A percentile compares a stretch with the other conserved stretches of the same genome.
phyloP scores from a whole-genome alignment of 2,888 invertebrate species.

The Conchocele bisecta region DNA sequence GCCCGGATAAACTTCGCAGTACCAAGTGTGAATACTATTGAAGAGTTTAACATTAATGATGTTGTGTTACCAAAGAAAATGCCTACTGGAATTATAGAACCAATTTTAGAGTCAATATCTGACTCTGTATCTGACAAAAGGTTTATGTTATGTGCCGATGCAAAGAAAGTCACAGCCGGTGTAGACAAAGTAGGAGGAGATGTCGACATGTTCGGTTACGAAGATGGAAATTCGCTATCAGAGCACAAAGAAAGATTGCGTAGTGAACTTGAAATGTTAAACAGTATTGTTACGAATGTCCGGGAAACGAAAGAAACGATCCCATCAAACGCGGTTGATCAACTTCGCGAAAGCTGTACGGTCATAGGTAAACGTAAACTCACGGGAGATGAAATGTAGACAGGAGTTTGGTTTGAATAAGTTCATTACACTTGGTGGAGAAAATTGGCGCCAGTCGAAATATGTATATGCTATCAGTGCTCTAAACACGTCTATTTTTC shows the following conservation, averaged over 20 bases:
- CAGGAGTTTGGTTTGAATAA: constrained; percentile 23
- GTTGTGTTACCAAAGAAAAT: constrained; percentile 4
- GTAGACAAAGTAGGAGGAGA: constrained; percentile 29
- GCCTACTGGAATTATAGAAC: constrained; percentile 9
- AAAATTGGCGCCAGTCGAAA: constrained; percentile 20
- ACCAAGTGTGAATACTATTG: not conserved
- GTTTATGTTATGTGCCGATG: constrained; percentile 38
- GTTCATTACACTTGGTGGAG: constrained; percentile 18
- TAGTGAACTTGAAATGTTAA: not conserved
- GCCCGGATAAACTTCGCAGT: not conserved
- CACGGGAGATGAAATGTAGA: constrained; percentile 9
- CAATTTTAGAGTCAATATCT: constrained; percentile 1
- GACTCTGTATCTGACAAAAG: not conserved
- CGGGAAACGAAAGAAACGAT: not conserved
- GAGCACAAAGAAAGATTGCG: not conserved
- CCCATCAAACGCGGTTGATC: not conserved
- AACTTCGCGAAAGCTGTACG: constrained; percentile 12
- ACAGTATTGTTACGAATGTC: not conserved
- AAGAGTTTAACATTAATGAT: constrained; percentile 3
- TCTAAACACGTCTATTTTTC: constrained; percentile 22
- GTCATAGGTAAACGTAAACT: not conserved
- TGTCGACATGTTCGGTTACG: constrained; percentile 35
- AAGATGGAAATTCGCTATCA: constrained; percentile 8
- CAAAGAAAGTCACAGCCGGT: constrained; percentile 31
- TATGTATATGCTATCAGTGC: constrained; percentile 29